These are phyloP conservation scores for Lamellibrachia columna DNA, from an alignment of 2,888 invertebrate species.

Conservation along the genomic window DNA sequence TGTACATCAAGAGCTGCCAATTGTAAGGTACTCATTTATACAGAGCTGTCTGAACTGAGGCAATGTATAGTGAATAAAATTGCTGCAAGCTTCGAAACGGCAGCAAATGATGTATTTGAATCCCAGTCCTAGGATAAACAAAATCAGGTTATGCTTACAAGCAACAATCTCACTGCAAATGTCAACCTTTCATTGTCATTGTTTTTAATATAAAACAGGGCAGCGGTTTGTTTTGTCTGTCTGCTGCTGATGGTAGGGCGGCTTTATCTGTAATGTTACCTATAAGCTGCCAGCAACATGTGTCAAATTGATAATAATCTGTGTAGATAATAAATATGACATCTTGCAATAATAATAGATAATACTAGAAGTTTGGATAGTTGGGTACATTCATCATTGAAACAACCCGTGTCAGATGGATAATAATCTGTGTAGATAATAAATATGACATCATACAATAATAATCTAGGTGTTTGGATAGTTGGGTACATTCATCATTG, in stretches of 20 bases:
- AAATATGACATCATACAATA: not conserved
- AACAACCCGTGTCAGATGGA: not conserved
- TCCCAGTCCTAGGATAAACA: too few species aligned
- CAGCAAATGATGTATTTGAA: too few species aligned
- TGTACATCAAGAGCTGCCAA: too few species aligned
- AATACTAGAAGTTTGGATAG: not conserved
- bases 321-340: not conserved
- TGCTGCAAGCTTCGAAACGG: too few species aligned
- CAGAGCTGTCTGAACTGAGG: too few species aligned
- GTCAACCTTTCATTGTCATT: not conserved
- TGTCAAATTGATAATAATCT: not conserved
- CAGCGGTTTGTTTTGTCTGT: constrained; percentile 1
- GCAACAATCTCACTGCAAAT: not conserved
- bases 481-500: not conserved
- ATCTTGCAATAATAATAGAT: not conserved
- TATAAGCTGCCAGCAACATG: not conserved
- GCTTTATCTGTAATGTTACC: constrained; percentile 1
- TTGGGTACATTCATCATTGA: too few species aligned
- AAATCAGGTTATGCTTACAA: not conserved
- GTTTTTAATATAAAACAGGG: not conserved
- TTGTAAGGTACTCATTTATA: too few species aligned
- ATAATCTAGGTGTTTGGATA: not conserved
- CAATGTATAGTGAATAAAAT: too few species aligned
- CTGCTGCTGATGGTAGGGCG: not conserved
- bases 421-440: not conserved